Base-by-base conservation (phyloP, 2,888 invertebrate genomes). In the Carabus problematicus region DNA sequence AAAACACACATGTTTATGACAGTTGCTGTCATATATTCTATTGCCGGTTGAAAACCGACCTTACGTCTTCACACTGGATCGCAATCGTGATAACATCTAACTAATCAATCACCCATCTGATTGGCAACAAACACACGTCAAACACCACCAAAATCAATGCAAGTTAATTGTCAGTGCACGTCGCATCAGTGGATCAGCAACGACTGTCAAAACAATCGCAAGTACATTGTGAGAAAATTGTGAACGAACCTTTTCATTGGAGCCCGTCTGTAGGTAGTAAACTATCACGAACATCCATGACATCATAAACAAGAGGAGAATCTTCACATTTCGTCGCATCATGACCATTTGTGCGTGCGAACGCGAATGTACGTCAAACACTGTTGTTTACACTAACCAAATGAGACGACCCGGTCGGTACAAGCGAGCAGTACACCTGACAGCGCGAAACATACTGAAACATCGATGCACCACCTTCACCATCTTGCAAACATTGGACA, bases 261-360 rank as follows among this genome's bases (percentile, higher is more conserved):
- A 81, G 72, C 84, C 84, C 69, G 84, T 83, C 79, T 87, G 87
- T 72, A 87, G 83, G 78, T 87, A 87, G 82, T 86, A 88, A 81
- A 88, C 83, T 77, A 87, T 85, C 75, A 84, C 86, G 80, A 86
- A 87, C 85, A 87, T 87, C 88, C 88, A 88, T 74, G 85, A 84
- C 79, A 85, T 84, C 74, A 86, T 86, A 76, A 87, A 84, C 72
- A 87, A 80, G 74, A 87, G 80, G 76, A 87, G 81, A 77, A 87
- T 84, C 81, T 87, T 88, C 74, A 87, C 84, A 82, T 88, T 88
- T 73, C 87, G 84, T 79, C 87, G 83, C 87, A 87, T 87, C 73
- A 72, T 77, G 70, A 70, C 59, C 69, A 72, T 70, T 67, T 55
- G 62, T 41, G 39, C 42, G 52, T 62, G 39, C 49, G 59, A 39